Evolutionary conservation across 92 coral and sea anemone species (phyloP), one percentile per base, ranked within the genome.

Genomic region (Blastomussa wellsi): DNA sequence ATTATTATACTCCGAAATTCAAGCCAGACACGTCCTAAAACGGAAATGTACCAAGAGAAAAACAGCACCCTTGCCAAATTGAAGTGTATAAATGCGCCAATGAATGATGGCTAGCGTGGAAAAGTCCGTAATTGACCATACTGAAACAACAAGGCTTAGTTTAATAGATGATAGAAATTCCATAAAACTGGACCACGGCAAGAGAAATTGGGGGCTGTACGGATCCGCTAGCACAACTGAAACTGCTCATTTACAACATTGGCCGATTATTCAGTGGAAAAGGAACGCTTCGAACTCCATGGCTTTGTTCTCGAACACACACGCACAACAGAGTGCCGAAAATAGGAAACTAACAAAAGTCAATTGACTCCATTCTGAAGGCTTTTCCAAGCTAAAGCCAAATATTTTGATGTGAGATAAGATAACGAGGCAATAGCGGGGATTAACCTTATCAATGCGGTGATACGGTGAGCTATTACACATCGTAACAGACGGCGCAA

Each of bases 361-460:
- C 44, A 60, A 59, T 53, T 28, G 79, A 52, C n/a, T 74, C 37
- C 38, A 14, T 74, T 74, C 35, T 20, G 19, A 41, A 41, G 79
- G 31, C 38, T 74, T 35, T n/a, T 41, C 48, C 44, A 83, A 64
- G 41, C 65, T 39, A 37, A 74, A 82, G 87, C 87, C 80, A 39
- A 83, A 83, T 29, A 74, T 74, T 60, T 38, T 19, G 87, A 73
- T 62, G 74, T 41, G 10, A 38, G 87, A 83, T 83, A 83, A 74
- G 87, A 83, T 74, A 83, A 74, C 80, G 80, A 29, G 74, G 80
- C 62, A 60, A 74, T 44, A 41, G 33, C 41, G 60, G 16, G 47
- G 84, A 83, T 83, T 74, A 83, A 62, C 74, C 72, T 83, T 57
- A 75, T 83, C 87, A 22, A 57, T 59, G 33, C 75, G 47, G 37